A percentile compares a stretch with the other conserved stretches of the same genome.
These are phyloP conservation scores for Penaeus monodon DNA, from an alignment of 2,888 invertebrate genomes.

Conservation along the genomic window DNA sequence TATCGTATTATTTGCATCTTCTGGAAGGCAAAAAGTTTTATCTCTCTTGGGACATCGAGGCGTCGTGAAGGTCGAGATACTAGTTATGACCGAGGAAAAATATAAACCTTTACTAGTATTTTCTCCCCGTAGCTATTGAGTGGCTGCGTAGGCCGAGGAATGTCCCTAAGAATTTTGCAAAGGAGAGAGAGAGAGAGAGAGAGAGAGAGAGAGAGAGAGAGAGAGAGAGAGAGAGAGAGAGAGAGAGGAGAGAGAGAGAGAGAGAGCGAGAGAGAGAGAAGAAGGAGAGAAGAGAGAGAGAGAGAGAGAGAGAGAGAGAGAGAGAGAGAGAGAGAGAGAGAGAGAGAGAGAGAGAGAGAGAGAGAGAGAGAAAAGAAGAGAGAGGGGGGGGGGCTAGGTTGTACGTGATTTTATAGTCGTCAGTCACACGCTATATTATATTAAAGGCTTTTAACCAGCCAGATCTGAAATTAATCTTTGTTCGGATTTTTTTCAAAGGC, in stretches of 20 bases:
- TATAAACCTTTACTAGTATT: no score
- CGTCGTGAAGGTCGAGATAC: no score
- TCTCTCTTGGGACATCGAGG: no score
- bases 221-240: background rate
- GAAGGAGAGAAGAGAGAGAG: background rate
- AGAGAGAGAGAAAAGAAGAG: background rate
- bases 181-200: background rate
- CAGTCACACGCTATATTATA: no score
- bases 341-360: background rate
- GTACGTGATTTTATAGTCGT: no score
- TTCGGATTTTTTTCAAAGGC: background rate
- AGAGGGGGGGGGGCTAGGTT: background rate
- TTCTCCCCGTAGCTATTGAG: no score
- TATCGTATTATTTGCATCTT: no score
- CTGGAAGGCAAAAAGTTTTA: no score
- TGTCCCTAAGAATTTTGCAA: background rate
- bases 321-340: background rate
- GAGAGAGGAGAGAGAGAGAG: background rate
- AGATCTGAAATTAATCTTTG: background rate
- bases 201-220: constrained; percentile 6
- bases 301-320: background rate
- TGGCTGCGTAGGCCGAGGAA: background rate
- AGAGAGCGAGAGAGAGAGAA: background rate
- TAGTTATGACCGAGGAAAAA: no score
- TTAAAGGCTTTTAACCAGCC: background rate